Evolutionary conservation across 2,888 invertebrate species (phyloP).

Genomic region (Erebia epiphron): DNA sequence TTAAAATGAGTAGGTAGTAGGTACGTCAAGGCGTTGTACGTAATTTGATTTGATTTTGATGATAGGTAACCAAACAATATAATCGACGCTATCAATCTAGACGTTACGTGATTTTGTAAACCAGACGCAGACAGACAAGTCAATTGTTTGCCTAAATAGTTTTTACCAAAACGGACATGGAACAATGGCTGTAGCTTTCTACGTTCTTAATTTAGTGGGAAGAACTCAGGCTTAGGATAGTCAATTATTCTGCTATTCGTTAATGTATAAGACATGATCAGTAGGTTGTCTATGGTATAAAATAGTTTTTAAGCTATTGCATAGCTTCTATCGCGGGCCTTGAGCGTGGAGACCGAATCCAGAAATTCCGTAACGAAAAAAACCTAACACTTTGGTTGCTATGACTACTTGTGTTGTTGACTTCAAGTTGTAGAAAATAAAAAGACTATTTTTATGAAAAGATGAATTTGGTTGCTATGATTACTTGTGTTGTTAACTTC

Average conservation of each 20-base stretch:
- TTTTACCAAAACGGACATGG: not conserved
- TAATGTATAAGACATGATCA: not conserved
- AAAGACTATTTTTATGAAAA: too few relatives aligned
- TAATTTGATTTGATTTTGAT: not conserved
- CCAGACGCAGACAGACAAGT: not conserved
- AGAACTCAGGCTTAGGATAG: not conserved
- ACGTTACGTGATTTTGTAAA: not conserved
- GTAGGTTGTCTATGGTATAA: not conserved
- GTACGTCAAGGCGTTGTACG: too few relatives aligned
- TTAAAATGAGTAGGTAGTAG: too few relatives aligned
- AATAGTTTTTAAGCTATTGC: too few relatives aligned
- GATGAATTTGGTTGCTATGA: too few relatives aligned
- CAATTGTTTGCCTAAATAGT: conserved; percentile 14
- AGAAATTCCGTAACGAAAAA: too few relatives aligned
- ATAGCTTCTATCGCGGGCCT: too few relatives aligned
- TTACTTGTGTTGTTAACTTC: too few relatives aligned
- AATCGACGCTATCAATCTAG: conserved; percentile 4
- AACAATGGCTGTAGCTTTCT: conserved; percentile 11
- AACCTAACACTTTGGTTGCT: too few relatives aligned
- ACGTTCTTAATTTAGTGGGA: conserved; percentile 7
- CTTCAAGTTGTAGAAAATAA: too few relatives aligned
- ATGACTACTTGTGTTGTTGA: too few relatives aligned
- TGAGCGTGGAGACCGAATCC: too few relatives aligned
- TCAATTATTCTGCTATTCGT: not conserved
- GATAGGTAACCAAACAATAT: not conserved